These are phyloP conservation scores for Dryadula phaetusa DNA, from an alignment of 2,888 invertebrate genomes.

Conservation along the genomic window DNA sequence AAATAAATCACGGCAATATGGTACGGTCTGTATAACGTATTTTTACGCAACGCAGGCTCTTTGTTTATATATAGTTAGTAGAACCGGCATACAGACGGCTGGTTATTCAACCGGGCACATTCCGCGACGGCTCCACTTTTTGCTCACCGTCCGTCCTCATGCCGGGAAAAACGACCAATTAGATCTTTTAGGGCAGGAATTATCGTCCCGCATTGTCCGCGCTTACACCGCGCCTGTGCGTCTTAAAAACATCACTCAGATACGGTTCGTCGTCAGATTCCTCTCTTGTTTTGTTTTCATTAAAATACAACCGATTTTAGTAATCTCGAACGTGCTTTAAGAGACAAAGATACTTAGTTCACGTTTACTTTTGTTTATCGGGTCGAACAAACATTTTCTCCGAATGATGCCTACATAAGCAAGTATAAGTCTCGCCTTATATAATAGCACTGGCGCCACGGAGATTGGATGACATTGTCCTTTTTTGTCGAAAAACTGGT, in stretches of 20 bases:
- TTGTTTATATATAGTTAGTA: constrained; percentile 76
- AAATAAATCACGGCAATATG: constrained; percentile 76
- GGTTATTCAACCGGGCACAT: constrained; percentile 83
- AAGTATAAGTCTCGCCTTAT: constrained; percentile 54
- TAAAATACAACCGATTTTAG: constrained; percentile 35
- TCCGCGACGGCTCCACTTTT: constrained; percentile 81
- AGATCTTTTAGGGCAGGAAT: constrained; percentile 77
- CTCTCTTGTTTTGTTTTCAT: constrained; percentile 41
- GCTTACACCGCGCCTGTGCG: constrained; percentile 49
- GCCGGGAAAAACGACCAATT: constrained; percentile 70
- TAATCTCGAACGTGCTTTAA: constrained; percentile 37
- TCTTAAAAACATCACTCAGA: constrained; percentile 45
- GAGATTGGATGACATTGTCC: constrained; percentile 63
- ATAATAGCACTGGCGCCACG: constrained; percentile 70
- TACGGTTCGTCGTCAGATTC: constrained; percentile 41
- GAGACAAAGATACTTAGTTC: constrained; percentile 34
- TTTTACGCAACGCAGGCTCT: constrained; percentile 80
- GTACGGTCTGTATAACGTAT: constrained; percentile 73
- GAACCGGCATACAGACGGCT: constrained; percentile 68
- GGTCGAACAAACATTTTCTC: constrained; percentile 31
- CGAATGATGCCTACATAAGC: constrained; percentile 41
- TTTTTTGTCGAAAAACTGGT: constrained; percentile 44
- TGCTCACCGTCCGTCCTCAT: constrained; percentile 62
- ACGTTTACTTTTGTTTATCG: constrained; percentile 42
- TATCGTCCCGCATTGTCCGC: constrained; percentile 68